Evolutionary conservation across 2,113 vertebrate genomes (phyloP).

Genomic region (Trachemys scripta): DNA sequence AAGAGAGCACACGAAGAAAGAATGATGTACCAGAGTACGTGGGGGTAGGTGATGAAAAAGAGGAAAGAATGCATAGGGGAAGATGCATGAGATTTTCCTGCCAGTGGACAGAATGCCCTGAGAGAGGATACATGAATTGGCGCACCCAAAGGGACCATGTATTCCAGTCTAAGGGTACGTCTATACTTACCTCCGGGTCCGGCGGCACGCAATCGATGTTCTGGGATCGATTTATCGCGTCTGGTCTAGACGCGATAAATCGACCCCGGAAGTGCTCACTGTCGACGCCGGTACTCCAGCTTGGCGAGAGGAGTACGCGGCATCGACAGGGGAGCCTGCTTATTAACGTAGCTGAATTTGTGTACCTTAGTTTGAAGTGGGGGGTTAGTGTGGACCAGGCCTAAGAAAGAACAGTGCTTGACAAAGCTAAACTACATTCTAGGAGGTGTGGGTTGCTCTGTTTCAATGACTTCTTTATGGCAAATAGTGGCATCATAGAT

Average conservation of each 20-base stretch:
- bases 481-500: neutral
- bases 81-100: neutral
- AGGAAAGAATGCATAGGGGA: neutral
- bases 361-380: no score
- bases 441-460: neutral
- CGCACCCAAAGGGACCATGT: neutral
- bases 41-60: neutral
- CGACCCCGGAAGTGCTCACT: no score
- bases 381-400: no score
- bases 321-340: no score
- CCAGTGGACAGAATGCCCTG: neutral
- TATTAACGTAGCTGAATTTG: no score
- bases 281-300: no score
- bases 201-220: no score
- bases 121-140: neutral
- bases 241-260: no score
- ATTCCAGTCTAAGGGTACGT: neutral
- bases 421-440: neutral
- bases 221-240: no score
- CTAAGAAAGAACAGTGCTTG: neutral
- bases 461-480: neutral
- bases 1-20: neutral
- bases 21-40: neutral
- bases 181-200: no score
- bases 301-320: no score